Evolutionary conservation across 92 coral and sea anemone species (phyloP).

Genomic region (Plumapathes pennacea): DNA sequence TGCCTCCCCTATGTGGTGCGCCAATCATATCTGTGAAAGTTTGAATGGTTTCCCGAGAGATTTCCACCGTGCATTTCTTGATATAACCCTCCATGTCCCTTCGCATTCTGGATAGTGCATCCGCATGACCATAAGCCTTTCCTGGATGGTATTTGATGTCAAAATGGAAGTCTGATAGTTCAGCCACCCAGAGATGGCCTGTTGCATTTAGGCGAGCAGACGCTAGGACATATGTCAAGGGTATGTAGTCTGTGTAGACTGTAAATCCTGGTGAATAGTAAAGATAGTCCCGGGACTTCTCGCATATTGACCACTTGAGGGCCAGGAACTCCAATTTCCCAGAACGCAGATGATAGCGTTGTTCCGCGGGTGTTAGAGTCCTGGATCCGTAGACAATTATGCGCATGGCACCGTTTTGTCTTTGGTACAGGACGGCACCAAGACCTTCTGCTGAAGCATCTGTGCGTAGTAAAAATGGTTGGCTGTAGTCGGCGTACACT

Average conservation of each 20-base stretch:
- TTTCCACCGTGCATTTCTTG: background rate
- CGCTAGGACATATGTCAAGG: too few relatives aligned
- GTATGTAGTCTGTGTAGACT: slow-evolving; percentile 7
- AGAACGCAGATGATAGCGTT: too few relatives aligned
- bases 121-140: slow-evolving; percentile 15
- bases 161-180: too few relatives aligned
- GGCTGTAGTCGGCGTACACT: slow-evolving; percentile 9
- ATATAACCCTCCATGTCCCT: slow-evolving; percentile 7
- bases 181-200: slow-evolving; percentile 11
- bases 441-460: slow-evolving; percentile 47
- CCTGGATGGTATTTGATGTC: slow-evolving; percentile 34
- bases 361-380: slow-evolving; percentile 8
- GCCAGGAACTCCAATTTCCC: too few relatives aligned
- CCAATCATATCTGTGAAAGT: slow-evolving; percentile 3
- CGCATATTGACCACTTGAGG: slow-evolving; percentile 8
- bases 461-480: too few relatives aligned
- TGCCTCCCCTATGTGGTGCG: slow-evolving; percentile 5
- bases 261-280: slow-evolving; percentile 12
- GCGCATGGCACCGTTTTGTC: slow-evolving; percentile 16
- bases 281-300: slow-evolving; percentile 16
- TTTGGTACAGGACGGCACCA: slow-evolving; percentile 27
- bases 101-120: slow-evolving; percentile 24
- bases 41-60: slow-evolving; percentile 11
- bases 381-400: slow-evolving; percentile 19
- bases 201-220: too few relatives aligned